Base-by-base conservation (phyloP, 2,113 vertebrate species). In the Damaliscus lunatus region DNA sequence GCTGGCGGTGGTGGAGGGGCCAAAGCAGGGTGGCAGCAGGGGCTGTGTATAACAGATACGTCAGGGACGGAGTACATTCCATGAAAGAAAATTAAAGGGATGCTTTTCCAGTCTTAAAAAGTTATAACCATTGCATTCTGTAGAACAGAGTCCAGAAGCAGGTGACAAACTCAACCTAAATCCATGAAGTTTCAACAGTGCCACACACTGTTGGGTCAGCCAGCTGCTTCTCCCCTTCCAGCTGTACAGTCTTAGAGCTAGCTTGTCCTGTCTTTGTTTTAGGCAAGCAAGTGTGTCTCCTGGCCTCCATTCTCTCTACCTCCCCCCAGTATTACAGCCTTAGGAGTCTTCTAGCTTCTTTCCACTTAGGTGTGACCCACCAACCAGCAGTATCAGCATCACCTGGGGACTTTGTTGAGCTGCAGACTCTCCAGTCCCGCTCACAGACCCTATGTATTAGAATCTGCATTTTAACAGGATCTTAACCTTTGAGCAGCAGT, bases 311-410 rank as follows among this genome's bases (percentile, higher is more conserved):
- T 21, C 16, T 55, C 25, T n/a, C 81, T 36, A 55, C 48, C 53
- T 29, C 5, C 3, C 31, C 12, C 1, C 36, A 13, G 0, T 2
- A 0, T 21, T 31, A 36, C 16, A 59, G 64, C 64, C 59, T 6
- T n/a, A 14, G 43, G 6, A 3, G 31, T 53, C 85, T 71, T 74
- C 59, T n/a, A 25, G 29, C 50, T 92, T 62, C 60, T 96, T 57
- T 67, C 80, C 48, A 2, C 60, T 91, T 83, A 46, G 1, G 16
- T 74, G 77, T 84, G 90, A 67, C 16, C 67, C 19, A 3, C 1
- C 4, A 25, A 5, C 53, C 19, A 36, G 84, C 59, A 77, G 5
- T 14, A 15, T 23, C 21, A 33, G 78, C 64, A 19, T 17, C 46
- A 12, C 12, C 27, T 40, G 62, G 71, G 31, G 71, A 48, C 21